Evolutionary conservation across 2,113 vertebrate species (phyloP).

Genomic region (Boleophthalmus pectinirostris): DNA sequence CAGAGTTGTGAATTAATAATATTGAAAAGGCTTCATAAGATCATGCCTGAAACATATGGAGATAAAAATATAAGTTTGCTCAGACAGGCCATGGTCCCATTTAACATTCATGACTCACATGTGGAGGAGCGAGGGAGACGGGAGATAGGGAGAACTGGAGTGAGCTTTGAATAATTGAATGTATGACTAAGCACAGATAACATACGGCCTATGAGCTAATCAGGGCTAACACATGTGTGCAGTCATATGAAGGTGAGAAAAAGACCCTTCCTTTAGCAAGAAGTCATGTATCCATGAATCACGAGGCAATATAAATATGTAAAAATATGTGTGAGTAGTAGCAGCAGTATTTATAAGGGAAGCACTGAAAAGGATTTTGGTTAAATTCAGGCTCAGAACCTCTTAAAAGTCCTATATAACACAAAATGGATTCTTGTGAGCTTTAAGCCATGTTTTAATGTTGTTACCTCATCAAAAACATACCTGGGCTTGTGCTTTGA

Average conservation of each 20-base stretch:
- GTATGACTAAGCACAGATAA: constrained; percentile 36
- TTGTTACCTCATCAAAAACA: too few species aligned
- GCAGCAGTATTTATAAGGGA: too few species aligned
- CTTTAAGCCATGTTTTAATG: too few species aligned
- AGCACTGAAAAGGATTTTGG: too few species aligned
- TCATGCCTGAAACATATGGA: not conserved
- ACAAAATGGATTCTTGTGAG: too few species aligned
- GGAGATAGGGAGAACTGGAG: constrained; percentile 16
- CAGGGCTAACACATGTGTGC: constrained; percentile 19
- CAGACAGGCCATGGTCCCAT: constrained; percentile 6
- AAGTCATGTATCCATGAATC: constrained; percentile 1
- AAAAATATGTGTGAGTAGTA: not conserved
- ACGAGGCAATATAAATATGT: constrained; percentile 6
- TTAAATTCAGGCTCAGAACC: too few species aligned
- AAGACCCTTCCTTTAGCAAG: not conserved
- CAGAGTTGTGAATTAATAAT: not conserved
- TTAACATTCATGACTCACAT: constrained; percentile 43
- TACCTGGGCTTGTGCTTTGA: too few species aligned
- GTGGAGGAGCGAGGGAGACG: constrained; percentile 13
- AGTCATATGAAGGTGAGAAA: constrained; percentile 12
- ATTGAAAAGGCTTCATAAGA: not conserved
- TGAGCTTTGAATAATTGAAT: constrained; percentile 54
- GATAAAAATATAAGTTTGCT: constrained; percentile 17
- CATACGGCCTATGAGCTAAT: constrained; percentile 38
- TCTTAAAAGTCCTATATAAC: too few species aligned